Base-by-base conservation (phyloP, 2,797 vertebrate species). In the Lemur catta region DNA sequence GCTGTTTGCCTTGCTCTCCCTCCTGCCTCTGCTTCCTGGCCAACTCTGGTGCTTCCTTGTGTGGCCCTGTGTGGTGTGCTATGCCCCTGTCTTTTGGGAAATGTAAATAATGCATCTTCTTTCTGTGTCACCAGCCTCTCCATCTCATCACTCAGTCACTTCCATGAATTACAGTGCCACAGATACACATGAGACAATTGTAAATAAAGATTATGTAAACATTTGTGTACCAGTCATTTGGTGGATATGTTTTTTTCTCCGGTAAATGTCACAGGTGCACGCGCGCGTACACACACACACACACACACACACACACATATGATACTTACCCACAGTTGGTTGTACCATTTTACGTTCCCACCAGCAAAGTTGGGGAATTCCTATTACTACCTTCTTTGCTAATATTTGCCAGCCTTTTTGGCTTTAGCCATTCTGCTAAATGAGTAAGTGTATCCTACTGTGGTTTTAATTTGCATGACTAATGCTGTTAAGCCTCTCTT, bases 391-490 rank as follows among this genome's bases (percentile, higher is more conserved):
- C 14, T 46, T 90, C 38, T 71, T 89, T 82, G 59, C 76, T 22
- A 69, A 18, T 24, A 48, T 74, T 89, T 79, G 43, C 69, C 22
- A 35, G 65, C 82, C n/a, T 65, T 52, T 92, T 92, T 35, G 20
- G 22, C 65, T 85, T 90, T 72, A 89, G 65, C n/a, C n/a, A 18
- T 79, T 69, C 18, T n/a, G 22, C 38, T 57, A 79, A 76, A 35
- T 26, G 90, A 91, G 81, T 59, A 74, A 69, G 55, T 33, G 4
- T 43, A 57, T 50, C 74, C n/a, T 78, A 28, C 59, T 50, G 1
- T 57, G 74, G 81, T 84, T 93, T 94, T 88, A 93, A 93, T 95
- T 90, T 97, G 94, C 76, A 38, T 97, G 84, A 84, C 85, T 90
- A 76, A 96, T 92, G 88, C 61, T 50, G 13, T 65, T 72, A 88